Evolutionary conservation across 1,140 invertebrate genomes (phyloP), one percentile per base, ranked within the genome.

Genomic region (Drosophila bocki): DNA sequence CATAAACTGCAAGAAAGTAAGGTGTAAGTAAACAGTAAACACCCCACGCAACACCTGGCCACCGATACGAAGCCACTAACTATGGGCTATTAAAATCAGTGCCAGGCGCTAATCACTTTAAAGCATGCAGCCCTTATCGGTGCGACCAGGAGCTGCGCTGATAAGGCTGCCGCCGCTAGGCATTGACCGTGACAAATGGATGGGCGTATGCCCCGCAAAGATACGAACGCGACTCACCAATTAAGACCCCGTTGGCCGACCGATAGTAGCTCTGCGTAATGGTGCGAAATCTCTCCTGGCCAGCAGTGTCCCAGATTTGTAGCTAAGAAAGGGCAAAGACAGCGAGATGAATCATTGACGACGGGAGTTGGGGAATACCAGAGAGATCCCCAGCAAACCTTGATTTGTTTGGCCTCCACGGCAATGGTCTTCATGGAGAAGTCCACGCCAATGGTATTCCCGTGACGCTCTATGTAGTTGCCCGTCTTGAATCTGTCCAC

Each of bases 391-490:
- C 2, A 19, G 7, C n/a, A 11, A 93, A 98, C 97, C 95, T 99
- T 99, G 62, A 99, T 96, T 94, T 96, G 96, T 93, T 99, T 99
- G 15, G 96, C 97, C 93, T 99, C 98, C 51, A 99, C 95, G 61
- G 96, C 94, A 9, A 99, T 95, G 26, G 97, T 98, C 95, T 99
- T 99, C 97, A 99, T 99, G 64, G 97, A 98, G 93, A 99, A 99
- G 94, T 99, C 98, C 32, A 99, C 98, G 54, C 98, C 98, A 85
- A 99, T 99, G 29, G 98, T 99, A 91, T 97, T 98, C 22, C 97
- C 97, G 93, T 99, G 98, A 81, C 96, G 95, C 94, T 99, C 98
- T 64, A 98, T 96, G 92, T 97, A 99, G 71, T 97, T 98, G 68
- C 98, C 98, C 61, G 97, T 97, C 93, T 98, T 98, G 93, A 99